phyloP scores from a whole-genome alignment of 2,113 vertebrate genomes.

The Tamias sibiricus region DNA sequence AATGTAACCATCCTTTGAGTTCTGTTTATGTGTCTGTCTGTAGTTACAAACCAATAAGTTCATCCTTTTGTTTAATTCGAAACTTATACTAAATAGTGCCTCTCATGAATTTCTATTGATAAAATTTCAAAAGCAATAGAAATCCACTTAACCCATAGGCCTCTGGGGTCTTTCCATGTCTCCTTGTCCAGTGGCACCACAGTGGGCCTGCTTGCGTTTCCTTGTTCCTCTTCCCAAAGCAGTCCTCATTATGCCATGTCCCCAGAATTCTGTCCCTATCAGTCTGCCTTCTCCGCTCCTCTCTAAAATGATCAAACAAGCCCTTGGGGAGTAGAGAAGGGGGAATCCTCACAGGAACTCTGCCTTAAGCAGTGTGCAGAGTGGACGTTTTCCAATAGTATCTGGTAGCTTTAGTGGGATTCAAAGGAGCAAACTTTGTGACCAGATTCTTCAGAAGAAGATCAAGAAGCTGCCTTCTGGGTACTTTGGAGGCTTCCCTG shows the following conservation, averaged over 20 bases:
- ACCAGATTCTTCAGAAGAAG: background rate
- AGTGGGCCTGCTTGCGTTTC: too few relatives aligned
- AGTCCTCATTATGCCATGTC: background rate
- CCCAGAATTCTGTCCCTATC: background rate
- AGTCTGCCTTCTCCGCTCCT: background rate
- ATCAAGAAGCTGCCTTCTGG: background rate
- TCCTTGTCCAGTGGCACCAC: background rate
- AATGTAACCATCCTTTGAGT: background rate
- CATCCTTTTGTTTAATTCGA: background rate
- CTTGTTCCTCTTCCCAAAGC: background rate
- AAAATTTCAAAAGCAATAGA: background rate
- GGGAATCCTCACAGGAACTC: background rate
- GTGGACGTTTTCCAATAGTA: background rate
- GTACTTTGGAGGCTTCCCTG: background rate
- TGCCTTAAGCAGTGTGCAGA: background rate
- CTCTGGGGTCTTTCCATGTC: background rate
- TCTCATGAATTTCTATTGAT: background rate
- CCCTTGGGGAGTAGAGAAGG: background rate
- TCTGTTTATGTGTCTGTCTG: background rate
- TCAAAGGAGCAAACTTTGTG: background rate
- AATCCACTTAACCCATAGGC: background rate
- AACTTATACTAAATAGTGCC: background rate
- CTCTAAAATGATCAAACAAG: constrained; percentile 42
- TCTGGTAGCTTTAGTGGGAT: background rate
- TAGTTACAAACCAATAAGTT: background rate